These are phyloP conservation scores for Phaetusa simplex DNA, from an alignment of 2,113 vertebrate genomes.

Conservation along the genomic window DNA sequence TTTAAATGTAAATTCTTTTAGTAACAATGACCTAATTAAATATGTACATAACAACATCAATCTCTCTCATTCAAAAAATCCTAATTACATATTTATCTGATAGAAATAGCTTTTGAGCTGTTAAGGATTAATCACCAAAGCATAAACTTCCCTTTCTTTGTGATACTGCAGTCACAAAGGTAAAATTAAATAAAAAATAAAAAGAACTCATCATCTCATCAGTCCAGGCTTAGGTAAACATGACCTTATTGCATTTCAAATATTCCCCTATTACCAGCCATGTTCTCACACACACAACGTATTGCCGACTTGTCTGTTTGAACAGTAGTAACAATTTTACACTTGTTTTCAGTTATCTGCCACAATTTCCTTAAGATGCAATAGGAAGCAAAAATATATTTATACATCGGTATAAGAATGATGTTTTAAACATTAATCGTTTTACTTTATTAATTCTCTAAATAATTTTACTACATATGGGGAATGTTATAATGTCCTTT, in stretches of 20 bases:
- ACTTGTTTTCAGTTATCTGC: background rate
- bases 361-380: background rate
- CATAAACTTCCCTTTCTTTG: background rate
- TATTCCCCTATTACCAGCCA: background rate
- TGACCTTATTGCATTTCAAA: background rate
- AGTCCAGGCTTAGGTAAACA: background rate
- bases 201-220: background rate
- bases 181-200: background rate
- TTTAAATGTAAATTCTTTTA: conserved; percentile 14
- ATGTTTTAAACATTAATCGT: background rate
- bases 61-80: background rate
- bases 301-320: background rate
- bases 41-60: background rate
- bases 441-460: background rate
- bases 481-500: background rate
- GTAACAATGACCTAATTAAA: conserved; percentile 23
- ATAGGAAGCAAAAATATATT: background rate
- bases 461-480: background rate
- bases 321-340: background rate
- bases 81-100: background rate
- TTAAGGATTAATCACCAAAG: background rate
- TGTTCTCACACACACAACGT: background rate
- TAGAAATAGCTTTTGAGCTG: background rate
- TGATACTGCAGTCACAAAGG: background rate
- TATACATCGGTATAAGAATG: background rate